These are phyloP conservation scores for Dipodomys merriami DNA, from an alignment of 2,113 vertebrate species.

Conservation along the genomic window DNA sequence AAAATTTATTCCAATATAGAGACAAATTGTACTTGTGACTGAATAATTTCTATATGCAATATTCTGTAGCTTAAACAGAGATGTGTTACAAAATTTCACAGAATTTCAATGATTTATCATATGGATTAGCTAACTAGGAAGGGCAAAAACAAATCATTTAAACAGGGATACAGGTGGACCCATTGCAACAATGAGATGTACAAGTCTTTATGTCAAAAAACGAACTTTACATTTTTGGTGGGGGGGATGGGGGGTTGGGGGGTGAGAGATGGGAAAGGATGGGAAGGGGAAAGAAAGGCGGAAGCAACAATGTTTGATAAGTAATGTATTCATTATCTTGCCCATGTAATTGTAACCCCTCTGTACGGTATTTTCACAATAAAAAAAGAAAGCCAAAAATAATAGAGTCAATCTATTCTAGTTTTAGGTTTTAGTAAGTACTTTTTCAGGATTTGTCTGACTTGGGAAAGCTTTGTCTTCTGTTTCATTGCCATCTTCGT, in stretches of 20 bases:
- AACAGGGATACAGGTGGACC: too few species aligned
- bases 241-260: too few species aligned
- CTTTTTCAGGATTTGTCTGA: neutral
- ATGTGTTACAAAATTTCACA: neutral
- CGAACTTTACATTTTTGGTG: too few species aligned
- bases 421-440: neutral
- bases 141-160: neutral
- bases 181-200: too few species aligned
- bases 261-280: too few species aligned
- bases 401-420: neutral
- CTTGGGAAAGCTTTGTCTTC: neutral
- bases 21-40: neutral
- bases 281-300: too few species aligned
- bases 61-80: neutral
- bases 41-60: neutral
- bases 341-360: too few species aligned
- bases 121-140: neutral
- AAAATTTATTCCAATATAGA: neutral
- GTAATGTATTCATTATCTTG: too few species aligned
- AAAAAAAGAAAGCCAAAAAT: neutral
- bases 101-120: neutral
- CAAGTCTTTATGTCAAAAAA: too few species aligned
- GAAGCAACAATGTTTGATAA: too few species aligned
- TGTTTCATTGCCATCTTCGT: neutral
- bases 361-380: too few species aligned